Conservation (phyloP, 2,888 invertebrate species). For the Leptinotarsa haldemani region DNA sequence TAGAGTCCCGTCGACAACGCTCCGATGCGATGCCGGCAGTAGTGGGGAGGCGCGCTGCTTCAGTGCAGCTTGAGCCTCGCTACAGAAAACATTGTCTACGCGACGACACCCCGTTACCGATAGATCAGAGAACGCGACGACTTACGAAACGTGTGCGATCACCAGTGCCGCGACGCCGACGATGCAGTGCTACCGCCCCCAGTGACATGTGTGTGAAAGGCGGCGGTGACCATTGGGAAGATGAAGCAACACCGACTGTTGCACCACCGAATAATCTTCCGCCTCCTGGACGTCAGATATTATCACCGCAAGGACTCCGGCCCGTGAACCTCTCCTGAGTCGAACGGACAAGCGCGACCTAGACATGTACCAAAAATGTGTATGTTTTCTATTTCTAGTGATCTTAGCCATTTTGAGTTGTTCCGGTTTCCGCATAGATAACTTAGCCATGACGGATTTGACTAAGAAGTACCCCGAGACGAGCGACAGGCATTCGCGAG, state of each 20-base stretch:
- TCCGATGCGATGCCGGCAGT: constrained; percentile 45
- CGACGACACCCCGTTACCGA: constrained; percentile 41
- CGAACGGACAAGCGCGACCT: constrained; percentile 29
- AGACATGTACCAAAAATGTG: constrained; percentile 67
- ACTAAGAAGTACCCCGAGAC: constrained; percentile 55
- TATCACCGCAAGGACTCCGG: constrained; percentile 53
- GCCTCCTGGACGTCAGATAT: constrained; percentile 60
- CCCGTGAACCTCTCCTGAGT: constrained; percentile 54
- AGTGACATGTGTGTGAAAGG: constrained; percentile 35
- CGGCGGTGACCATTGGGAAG: constrained; percentile 54
- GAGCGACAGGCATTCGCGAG: constrained; percentile 24
- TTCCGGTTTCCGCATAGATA: constrained; percentile 67
- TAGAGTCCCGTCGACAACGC: constrained; percentile 39
- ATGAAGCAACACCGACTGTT: constrained; percentile 59
- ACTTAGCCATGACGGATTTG: constrained; percentile 60
- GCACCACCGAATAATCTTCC: constrained; percentile 56
- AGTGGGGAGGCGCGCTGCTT: constrained; percentile 55
- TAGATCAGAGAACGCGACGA: neutral
- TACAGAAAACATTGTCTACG: constrained; percentile 57
- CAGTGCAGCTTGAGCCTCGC: constrained; percentile 64
- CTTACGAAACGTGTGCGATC: neutral
- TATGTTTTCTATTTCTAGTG: constrained; percentile 66
- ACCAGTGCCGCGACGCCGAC: neutral
- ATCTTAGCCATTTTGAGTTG: constrained; percentile 65
- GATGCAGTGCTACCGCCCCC: constrained; percentile 14